Evolutionary conservation across 2,888 invertebrate species (phyloP), one percentile per base, ranked within the genome.

Genomic region (Mesorhabditis sp.): DNA sequence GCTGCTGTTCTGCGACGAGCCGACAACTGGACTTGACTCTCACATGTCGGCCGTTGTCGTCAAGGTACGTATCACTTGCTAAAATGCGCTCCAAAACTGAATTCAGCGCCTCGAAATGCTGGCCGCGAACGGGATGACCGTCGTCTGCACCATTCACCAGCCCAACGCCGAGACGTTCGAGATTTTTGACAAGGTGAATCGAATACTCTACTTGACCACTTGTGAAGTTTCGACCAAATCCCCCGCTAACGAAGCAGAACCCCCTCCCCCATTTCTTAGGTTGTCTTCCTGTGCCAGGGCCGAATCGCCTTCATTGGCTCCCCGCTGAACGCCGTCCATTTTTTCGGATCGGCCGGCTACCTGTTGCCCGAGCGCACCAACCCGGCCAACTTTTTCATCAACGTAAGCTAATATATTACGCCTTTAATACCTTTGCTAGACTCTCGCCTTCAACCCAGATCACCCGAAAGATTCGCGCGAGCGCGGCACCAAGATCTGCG

Each of bases 11-110:
- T 95, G 95, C 86, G 96, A 96, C 84, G 96, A 96, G 85, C 95
- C 95, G 0, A 96, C 96, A 0, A 95, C 95, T 0, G 81, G 95
- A 3, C 88, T 97, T 72, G 96, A 97, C 87, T 94, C 95, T 0
- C 95, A 92, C 84, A 95, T 95, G 93, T 95, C 96, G 0, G 91
- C 92, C 85, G 94, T 92, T 86, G 93, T 95, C 3, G 91, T 94
- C 28, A 91, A 92, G 86, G 92, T 92, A 0, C 72, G 91, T 65
- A 43, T 7, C 43, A 42, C 62, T 65, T 45, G 10, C 10, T 4
- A 5, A 6, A 6, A 5, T 66, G 13, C 13, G 10, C 15, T n/a
- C 13, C 13, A 58, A 63, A 15, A 10, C 42, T 67, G 13, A 13
- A 70, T 71, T 68, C 68, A 75, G 72, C 71, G 74, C 3, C 69